Evolutionary conservation across 2,113 vertebrate species (phyloP).

Genomic region (Cervus canadensis): DNA sequence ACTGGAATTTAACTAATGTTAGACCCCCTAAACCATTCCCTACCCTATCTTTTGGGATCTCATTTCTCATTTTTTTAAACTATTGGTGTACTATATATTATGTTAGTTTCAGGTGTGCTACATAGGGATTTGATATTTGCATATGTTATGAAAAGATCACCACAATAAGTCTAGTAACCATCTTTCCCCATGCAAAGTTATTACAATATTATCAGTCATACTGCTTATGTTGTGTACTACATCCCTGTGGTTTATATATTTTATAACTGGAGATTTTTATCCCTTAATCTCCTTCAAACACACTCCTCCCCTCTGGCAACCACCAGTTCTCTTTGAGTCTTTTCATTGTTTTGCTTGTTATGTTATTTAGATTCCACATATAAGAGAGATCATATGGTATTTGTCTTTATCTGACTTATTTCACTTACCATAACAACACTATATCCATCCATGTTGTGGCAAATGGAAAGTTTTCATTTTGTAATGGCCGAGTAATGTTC

Average conservation of each 20-base stretch:
- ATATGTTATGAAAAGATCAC: background rate
- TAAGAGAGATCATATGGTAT: background rate
- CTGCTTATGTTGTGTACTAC: background rate
- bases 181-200: background rate
- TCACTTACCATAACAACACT: background rate
- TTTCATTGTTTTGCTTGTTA: background rate
- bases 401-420: background rate
- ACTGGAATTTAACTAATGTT: background rate
- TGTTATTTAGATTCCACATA: background rate
- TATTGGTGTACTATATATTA: background rate
- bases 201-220: background rate
- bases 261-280: background rate
- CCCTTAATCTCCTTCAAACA: background rate
- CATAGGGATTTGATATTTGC: background rate
- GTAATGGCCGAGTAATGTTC: background rate
- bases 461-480: background rate
- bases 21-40: background rate
- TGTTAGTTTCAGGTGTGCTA: background rate
- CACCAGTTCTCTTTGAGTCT: background rate
- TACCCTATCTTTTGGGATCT: background rate
- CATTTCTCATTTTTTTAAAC: background rate
- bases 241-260: background rate
- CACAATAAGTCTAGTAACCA: background rate
- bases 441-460: background rate
- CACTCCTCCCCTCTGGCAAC: background rate